Evolutionary conservation across 2,797 vertebrate species (phyloP), one percentile per base, ranked within the genome.

Genomic region (Champsocephalus esox): DNA sequence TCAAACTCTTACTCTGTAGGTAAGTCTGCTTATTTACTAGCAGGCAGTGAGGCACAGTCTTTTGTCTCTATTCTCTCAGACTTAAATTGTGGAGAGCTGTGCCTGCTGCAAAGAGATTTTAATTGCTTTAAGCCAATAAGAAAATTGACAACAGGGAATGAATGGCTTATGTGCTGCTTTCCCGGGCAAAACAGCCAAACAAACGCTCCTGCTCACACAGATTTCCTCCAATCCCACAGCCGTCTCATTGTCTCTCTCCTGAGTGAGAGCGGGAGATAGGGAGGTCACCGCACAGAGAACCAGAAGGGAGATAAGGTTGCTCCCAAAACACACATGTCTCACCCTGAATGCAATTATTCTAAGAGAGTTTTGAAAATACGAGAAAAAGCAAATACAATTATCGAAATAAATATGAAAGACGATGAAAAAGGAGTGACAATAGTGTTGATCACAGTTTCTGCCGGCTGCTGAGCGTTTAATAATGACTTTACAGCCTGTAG

Each of bases 101-200:
- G 61, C 66, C 74, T 76, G 64, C 62, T 2, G 70, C 77, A 73
- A 75, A 73, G 71, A 73, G 24, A 85, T 81, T 87, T 88, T 91
- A 92, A 92, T 88, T 91, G 83, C 84, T 88, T 90, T 82, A 88
- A 91, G 89, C 81, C 83, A 87, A 88, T 81, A 76, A 87, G 72
- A 84, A 87, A 89, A 88, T n/a, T 72, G 56, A 16, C 81, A 73
- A 69, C 56, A 2, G 82, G 55, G 70, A 73, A 72, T 81, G 81
- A 84, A 83, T 66, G 49, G 68, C 70, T 89, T 81, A 81, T 60
- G 72, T 61, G 68, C 82, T 28, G 76, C 80, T 89, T 38, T 89
- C 81, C 50, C 70, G 21, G 59, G 66, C 38, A 71, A 74, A 80
- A 73, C 21, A 55, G 79, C 74, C 70, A 76, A 83, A 80, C 81